phyloP scores from a whole-genome alignment of 1,140 invertebrate species.

The Pseudoatta argentina region DNA sequence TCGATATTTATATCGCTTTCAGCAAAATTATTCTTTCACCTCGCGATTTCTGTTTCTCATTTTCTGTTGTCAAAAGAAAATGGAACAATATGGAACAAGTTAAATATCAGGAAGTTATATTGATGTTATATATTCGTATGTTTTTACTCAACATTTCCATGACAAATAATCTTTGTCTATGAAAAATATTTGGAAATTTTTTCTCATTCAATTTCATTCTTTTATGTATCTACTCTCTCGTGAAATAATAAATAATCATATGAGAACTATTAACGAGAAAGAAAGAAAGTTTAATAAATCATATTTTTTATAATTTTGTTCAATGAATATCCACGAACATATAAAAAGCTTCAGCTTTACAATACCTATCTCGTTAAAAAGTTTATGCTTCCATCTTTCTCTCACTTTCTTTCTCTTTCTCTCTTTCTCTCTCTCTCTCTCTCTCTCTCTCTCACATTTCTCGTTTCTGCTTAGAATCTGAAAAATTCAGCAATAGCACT shows the following conservation, averaged over 20 bases:
- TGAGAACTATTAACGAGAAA: not conserved
- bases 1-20: conserved; percentile 31
- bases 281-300: conserved; percentile 6
- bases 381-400: conserved; percentile 8
- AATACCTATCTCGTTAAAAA: conserved; percentile 32
- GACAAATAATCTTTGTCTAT: not conserved
- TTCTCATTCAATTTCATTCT: not conserved
- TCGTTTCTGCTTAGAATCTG: conserved; percentile 16
- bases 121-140: not conserved
- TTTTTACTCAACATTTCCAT: not conserved
- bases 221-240: not conserved
- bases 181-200: not conserved
- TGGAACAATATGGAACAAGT: not conserved
- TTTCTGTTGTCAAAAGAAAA: not conserved
- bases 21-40: not conserved
- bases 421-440: not conserved
- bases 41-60: conserved; percentile 1
- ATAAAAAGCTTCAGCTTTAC: not conserved
- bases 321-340: not conserved
- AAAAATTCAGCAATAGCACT: conserved; percentile 41
- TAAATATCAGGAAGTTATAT: not conserved
- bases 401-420: not conserved
- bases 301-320: conserved; percentile 23
- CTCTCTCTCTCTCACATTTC: not conserved
- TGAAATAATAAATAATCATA: conserved; percentile 10